Evolutionary conservation across 2,797 vertebrate species (phyloP).

Genomic region (Decapterus maruadsi): DNA sequence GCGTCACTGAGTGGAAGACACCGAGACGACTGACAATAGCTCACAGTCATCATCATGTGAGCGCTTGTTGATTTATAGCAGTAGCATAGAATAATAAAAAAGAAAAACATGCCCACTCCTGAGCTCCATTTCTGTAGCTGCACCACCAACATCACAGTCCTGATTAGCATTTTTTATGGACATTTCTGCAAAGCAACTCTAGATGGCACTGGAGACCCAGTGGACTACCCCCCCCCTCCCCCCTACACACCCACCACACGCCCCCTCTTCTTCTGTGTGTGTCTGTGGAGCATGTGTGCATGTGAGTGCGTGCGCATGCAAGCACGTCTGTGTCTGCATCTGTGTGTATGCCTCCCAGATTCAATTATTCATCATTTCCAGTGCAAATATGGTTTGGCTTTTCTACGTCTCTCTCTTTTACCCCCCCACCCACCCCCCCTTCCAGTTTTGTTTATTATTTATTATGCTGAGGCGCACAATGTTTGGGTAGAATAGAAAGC

Average conservation of each 20-base stretch:
- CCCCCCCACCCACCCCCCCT: not conserved
- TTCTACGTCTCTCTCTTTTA: slow-evolving; percentile 52
- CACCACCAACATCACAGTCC: slow-evolving; percentile 4
- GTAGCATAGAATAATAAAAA: slow-evolving; percentile 6
- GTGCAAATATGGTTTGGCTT: slow-evolving; percentile 80
- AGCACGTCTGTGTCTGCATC: slow-evolving; percentile 52
- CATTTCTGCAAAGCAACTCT: slow-evolving; percentile 67
- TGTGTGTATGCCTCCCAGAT: slow-evolving; percentile 71
- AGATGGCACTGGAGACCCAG: slow-evolving; percentile 86
- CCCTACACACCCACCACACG: too few relatives aligned
- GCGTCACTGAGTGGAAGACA: slow-evolving; percentile 4
- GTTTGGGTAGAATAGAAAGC: slow-evolving; percentile 76
- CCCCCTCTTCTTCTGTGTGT: slow-evolving; percentile 27
- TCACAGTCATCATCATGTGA: not conserved
- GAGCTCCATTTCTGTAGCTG: not conserved
- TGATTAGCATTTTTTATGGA: slow-evolving; percentile 43
- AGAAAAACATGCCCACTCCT: not conserved
- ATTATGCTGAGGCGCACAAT: slow-evolving; percentile 71
- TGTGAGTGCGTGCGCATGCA: slow-evolving; percentile 34
- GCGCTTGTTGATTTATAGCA: not conserved
- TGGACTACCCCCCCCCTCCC: slow-evolving; percentile 32
- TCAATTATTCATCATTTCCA: slow-evolving; percentile 85
- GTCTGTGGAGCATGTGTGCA: slow-evolving; percentile 27
- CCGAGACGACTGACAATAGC: slow-evolving; percentile 16
- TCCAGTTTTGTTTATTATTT: slow-evolving; percentile 83